Evolutionary conservation across 2,888 invertebrate species (phyloP), one percentile per base, ranked within the genome.

Genomic region (Lasioglossum morio): DNA sequence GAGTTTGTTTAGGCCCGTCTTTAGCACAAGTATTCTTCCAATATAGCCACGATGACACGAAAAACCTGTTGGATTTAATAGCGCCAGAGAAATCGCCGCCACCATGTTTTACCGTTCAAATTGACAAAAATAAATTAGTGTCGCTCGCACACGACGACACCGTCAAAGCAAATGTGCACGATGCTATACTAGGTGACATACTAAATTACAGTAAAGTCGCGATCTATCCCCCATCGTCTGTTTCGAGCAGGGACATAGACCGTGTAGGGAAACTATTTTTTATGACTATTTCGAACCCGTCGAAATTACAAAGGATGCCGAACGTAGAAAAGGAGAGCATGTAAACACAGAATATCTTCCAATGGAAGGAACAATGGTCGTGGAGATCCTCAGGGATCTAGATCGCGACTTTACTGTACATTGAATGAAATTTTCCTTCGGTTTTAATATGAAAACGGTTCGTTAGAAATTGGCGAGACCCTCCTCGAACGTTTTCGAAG

Each of bases 161-260:
- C 37, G 84, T 92, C 12, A 94, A 91, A 88, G 89, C 90, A 37
- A 84, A 86, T 27, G 89, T 93, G 19, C 94, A 94, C 72, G 85
- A 89, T 80, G 88, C 91, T 81, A 92, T 94, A 79, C 86, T 94
- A 87, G 90, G 93, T 93, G 87, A 66, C 34, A 19, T 34, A 40
- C 19, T 48, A 27, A 34, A 69, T 63, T 63, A 30, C 40, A 12
- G 40, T 40, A 40, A 40, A 40, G 12, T 40, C 40, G 12, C 12
- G 12, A 40, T 40, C 40, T 40, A 12, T 10, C 40, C 12, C 10
- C 40, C 40, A 40, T 40, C 40, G 40, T 12, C 40, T 40, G 40
- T 40, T 10, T 1, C 40, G 40, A 40, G 40, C 40, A 40, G 12
- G 12, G n/a, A n/a, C n/a, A n/a, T n/a, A n/a, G n/a, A n/a, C n/a